These are phyloP conservation scores for Otus sunia DNA, from an alignment of 2,113 vertebrate species.

Conservation along the genomic window DNA sequence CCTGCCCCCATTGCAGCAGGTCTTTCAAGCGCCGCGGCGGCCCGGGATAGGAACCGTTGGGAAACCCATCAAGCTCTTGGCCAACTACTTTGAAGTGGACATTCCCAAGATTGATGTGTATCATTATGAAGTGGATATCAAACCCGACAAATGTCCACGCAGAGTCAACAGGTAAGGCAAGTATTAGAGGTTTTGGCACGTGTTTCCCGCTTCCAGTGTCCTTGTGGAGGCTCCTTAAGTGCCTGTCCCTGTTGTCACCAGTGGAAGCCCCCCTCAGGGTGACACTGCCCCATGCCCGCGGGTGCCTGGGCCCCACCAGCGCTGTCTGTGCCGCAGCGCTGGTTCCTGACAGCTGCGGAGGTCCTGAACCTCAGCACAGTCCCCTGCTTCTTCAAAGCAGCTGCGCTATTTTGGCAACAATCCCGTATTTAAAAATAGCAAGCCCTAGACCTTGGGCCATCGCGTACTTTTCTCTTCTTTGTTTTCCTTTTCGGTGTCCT, in stretches of 20 bases:
- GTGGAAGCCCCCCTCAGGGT: not conserved
- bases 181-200: conserved; percentile 39
- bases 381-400: not conserved
- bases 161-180: conserved; percentile 96
- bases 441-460: not conserved
- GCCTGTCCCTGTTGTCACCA: not conserved
- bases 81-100: conserved; percentile 99
- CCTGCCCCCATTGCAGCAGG: conserved; percentile 96
- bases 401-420: conserved; percentile 39
- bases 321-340: not conserved
- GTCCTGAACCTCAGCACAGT: not conserved
- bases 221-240: not conserved
- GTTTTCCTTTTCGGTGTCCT: not conserved
- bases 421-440: conserved; percentile 49
- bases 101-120: conserved; percentile 99
- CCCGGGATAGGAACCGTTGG: conserved; percentile 98
- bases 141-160: conserved; percentile 97
- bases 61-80: conserved; percentile 98
- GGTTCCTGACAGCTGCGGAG: not conserved
- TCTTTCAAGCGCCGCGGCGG: conserved; percentile 95
- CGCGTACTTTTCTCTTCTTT: not conserved
- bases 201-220: not conserved
- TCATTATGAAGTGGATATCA: conserved; percentile 99
- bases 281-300: rapidly evolving
- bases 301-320: not conserved